Conservation (phyloP, 2,888 invertebrate genomes). For the Nomada ruficornis region DNA sequence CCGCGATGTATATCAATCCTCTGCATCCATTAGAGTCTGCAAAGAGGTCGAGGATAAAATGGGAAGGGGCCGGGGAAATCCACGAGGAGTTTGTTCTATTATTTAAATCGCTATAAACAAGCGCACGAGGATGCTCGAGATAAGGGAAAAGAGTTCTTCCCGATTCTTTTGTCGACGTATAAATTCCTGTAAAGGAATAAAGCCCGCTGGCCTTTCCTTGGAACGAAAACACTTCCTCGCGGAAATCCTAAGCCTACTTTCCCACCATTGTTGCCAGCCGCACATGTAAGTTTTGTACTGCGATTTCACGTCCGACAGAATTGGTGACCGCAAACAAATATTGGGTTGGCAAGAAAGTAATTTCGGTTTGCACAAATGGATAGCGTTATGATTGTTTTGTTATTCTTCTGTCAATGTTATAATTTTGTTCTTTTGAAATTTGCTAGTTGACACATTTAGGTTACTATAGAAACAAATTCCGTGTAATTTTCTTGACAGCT, state of each 20-base stretch:
- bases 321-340: no score
- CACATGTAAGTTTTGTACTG: no score
- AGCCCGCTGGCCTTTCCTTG: not conserved
- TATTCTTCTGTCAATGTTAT: no score
- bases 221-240: not conserved
- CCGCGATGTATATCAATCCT: not conserved
- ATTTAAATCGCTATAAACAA: conserved; percentile 40
- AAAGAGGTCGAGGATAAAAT: not conserved
- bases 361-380: no score
- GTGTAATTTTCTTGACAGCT: no score
- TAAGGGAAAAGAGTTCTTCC: not conserved
- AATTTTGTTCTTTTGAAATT: no score
- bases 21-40: not conserved
- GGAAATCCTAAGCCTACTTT: not conserved
- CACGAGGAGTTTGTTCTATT: conserved; percentile 22
- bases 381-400: no score
- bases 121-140: conserved; percentile 14
- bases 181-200: conserved; percentile 10
- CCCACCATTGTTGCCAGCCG: not conserved
- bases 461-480: no score
- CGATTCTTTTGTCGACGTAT: not conserved
- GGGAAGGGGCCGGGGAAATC: not conserved
- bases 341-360: no score
- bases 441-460: no score
- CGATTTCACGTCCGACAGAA: no score